Base-by-base conservation (phyloP, 2,888 invertebrate genomes). In the Formica aserva region DNA sequence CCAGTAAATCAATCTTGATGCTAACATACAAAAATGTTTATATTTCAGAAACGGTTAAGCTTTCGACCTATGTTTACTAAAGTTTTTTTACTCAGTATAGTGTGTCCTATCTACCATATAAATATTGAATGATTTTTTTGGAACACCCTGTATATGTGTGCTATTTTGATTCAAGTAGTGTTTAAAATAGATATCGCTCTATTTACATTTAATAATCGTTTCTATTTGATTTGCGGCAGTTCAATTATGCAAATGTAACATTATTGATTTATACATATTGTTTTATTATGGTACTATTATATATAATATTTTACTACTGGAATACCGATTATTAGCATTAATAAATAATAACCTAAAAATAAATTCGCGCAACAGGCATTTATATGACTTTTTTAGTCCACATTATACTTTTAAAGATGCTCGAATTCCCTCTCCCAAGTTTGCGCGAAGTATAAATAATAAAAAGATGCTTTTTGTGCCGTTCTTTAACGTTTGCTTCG, bases 171-270 rank as follows among this genome's bases (percentile, higher is more conserved):
- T 76, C 13, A 76, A 2, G 1, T 35, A 22, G 6, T 45, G 11
- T 48, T 74, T 41, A 13, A 52, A 52, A 6, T 26, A 75, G 18
- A 1, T 72, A 52, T 13, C 29, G n/a, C 22, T 76, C 1, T 29
- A 41, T 29, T 11, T 6, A 32, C 18, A 48, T 32, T 32, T 74
- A 75, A 76, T 66, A 66, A 55, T 76, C 26, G n/a, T 52, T 26
- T 29, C 18, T 76, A 32, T 45, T 75, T 62, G 52, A 76, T 26
- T 76, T 76, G n/a, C 18, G n/a, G 26, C 22, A 22, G 18, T 76
- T 13, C 45, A 32, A 45, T 48, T 48, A 15, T 8, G 4, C 32
- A 18, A 48, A 57, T 22, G 18, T 52, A 15, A 29, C 66, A 8
- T 6, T 66, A 15, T 15, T 26, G 38, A 66, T 66, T 67, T 38